Evolutionary conservation across 2,113 vertebrate genomes (phyloP).

Genomic region (Bubo scandiacus): DNA sequence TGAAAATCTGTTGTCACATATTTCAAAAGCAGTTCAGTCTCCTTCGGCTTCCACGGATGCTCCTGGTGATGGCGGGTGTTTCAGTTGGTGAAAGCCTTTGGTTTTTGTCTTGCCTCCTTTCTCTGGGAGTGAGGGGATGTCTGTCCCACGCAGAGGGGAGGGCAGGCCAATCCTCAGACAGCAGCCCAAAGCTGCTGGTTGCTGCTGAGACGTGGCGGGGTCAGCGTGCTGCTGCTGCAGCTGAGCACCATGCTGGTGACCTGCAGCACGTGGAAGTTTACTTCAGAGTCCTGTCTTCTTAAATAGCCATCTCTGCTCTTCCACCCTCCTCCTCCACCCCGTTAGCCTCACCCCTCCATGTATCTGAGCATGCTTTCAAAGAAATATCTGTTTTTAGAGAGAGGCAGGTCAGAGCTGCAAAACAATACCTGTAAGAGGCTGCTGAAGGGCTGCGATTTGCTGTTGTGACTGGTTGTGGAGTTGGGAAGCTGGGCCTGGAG

Average conservation of each 20-base stretch:
- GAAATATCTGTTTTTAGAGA: not conserved
- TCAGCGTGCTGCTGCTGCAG: not conserved
- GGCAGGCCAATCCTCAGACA: not conserved
- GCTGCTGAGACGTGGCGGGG: not conserved
- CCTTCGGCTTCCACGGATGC: not conserved
- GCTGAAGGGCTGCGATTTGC: not conserved
- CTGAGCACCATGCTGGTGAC: not conserved
- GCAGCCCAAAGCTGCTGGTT: not conserved
- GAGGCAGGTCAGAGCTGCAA: not conserved
- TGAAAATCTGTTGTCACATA: not conserved
- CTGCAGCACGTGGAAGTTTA: not conserved
- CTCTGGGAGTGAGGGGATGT: not conserved
- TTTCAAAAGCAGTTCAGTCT: not conserved
- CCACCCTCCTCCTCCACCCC: not conserved
- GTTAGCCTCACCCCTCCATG: rapidly evolving
- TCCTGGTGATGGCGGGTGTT: not conserved
- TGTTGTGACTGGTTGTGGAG: not conserved
- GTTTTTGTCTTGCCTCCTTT: not conserved
- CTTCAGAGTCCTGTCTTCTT: not conserved
- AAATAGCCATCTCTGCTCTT: not conserved
- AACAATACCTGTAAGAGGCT: not conserved
- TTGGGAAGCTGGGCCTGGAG: not conserved
- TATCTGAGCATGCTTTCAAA: not conserved
- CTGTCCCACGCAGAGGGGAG: not conserved
- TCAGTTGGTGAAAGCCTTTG: not conserved